phyloP scores from a whole-genome alignment of 1,140 invertebrate species.

The Lineus longissimus region DNA sequence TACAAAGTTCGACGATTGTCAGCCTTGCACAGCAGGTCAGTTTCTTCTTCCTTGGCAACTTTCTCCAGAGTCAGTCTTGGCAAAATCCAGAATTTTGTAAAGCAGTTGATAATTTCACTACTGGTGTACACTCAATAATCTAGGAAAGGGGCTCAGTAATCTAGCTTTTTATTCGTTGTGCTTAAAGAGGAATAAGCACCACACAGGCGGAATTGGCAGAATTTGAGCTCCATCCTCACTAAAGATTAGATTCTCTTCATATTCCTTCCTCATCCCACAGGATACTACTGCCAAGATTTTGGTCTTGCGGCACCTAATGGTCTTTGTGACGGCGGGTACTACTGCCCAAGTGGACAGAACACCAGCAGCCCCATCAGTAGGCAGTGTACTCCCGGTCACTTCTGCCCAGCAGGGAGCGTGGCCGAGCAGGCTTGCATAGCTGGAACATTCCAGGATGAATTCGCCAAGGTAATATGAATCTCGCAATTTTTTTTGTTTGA shows the following conservation, averaged over 20 bases:
- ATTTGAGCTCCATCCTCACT: too few species aligned
- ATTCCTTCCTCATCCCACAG: too few species aligned
- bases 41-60: background rate
- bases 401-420: conserved; percentile 35
- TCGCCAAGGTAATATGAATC: conserved; percentile 31
- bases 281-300: conserved; percentile 37
- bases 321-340: conserved; percentile 37
- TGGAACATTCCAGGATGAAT: conserved; percentile 43
- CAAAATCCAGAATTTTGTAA: background rate
- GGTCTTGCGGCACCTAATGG: conserved; percentile 34
- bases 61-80: background rate
- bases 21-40: conserved; percentile 39
- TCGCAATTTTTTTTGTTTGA: background rate
- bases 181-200: too few species aligned
- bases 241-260: too few species aligned
- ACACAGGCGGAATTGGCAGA: too few species aligned
- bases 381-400: conserved; percentile 43
- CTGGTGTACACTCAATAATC: too few species aligned
- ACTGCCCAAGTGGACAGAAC: conserved; percentile 48
- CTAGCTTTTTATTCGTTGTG: too few species aligned
- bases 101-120: background rate
- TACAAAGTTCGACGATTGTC: conserved; percentile 31
- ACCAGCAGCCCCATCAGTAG: conserved; percentile 28
- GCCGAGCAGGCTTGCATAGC: conserved; percentile 31
- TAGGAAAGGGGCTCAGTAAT: too few species aligned